Evolutionary conservation across 1,140 invertebrate species (phyloP).

Genomic region (Ladona fulva): DNA sequence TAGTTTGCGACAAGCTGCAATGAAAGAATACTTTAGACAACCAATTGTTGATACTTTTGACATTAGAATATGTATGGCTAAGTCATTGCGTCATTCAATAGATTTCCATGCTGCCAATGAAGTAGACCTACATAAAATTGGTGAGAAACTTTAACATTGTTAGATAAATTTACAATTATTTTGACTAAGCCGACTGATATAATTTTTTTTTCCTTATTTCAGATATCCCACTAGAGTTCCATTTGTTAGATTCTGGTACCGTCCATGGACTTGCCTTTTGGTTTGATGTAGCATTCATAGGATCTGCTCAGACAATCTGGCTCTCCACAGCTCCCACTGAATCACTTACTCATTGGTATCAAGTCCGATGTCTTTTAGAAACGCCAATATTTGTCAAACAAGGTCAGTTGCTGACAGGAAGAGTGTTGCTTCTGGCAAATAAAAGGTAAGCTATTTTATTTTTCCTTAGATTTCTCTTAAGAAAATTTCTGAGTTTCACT

Average conservation of each 20-base stretch:
- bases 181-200: not conserved
- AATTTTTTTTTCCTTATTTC: slow-evolving; percentile 49
- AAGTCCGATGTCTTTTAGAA: slow-evolving; percentile 92
- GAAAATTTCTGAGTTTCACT: too few relatives aligned
- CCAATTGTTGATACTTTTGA: slow-evolving; percentile 99
- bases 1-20: slow-evolving; percentile 77
- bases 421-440: slow-evolving; percentile 83
- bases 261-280: slow-evolving; percentile 98
- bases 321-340: slow-evolving; percentile 97
- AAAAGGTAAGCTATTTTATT: slow-evolving; percentile 55
- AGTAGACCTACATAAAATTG: slow-evolving; percentile 89
- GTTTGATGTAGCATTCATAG: slow-evolving; percentile 99
- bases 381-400: slow-evolving; percentile 91
- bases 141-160: too few relatives aligned
- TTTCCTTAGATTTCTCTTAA: too few relatives aligned
- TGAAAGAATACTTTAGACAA: slow-evolving; percentile 97
- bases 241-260: slow-evolving; percentile 83
- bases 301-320: slow-evolving; percentile 85
- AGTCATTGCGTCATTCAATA: slow-evolving; percentile 88
- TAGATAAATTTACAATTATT: too few relatives aligned
- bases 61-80: slow-evolving; percentile 92
- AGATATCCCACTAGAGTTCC: slow-evolving; percentile 92
- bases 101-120: slow-evolving; percentile 91
- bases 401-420: slow-evolving; percentile 82
- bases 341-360: slow-evolving; percentile 99